Conservation (phyloP, 2,797 vertebrate genomes). For the Notamacropus eugenii region DNA sequence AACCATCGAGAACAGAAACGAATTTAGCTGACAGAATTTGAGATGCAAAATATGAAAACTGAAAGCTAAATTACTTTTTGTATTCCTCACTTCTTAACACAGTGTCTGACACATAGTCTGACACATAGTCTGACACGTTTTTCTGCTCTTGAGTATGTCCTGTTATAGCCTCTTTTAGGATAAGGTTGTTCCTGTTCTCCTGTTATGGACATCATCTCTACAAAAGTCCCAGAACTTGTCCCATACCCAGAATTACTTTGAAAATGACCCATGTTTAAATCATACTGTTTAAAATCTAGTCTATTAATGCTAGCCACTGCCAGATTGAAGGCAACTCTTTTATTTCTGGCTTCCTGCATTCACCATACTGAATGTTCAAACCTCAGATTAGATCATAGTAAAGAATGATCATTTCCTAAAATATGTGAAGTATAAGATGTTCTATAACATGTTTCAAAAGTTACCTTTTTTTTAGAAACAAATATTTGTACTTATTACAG, state of each 20-base stretch:
- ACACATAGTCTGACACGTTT: neutral
- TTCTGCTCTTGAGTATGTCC: neutral
- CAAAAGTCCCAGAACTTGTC: neutral
- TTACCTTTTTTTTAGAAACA: neutral
- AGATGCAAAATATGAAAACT: neutral
- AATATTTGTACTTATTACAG: neutral
- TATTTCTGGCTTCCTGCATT: neutral
- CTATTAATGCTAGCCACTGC: neutral
- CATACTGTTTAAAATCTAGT: neutral
- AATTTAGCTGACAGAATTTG: neutral
- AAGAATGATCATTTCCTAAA: neutral
- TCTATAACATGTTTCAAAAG: neutral
- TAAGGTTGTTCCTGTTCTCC: neutral
- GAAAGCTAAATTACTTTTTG: neutral
- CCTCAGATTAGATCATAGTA: neutral
- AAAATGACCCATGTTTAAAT: neutral
- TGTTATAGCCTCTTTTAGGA: neutral
- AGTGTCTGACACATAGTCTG: neutral
- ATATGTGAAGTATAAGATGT: neutral
- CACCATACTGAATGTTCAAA: neutral
- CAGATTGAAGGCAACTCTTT: neutral
- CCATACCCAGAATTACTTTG: neutral
- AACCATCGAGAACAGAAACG: neutral
- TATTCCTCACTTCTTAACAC: neutral
- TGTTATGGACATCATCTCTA: neutral